Evolutionary conservation across 2,797 vertebrate genomes (phyloP), one percentile per base, ranked within the genome.

Genomic region (Neosilurus hyrtlii): DNA sequence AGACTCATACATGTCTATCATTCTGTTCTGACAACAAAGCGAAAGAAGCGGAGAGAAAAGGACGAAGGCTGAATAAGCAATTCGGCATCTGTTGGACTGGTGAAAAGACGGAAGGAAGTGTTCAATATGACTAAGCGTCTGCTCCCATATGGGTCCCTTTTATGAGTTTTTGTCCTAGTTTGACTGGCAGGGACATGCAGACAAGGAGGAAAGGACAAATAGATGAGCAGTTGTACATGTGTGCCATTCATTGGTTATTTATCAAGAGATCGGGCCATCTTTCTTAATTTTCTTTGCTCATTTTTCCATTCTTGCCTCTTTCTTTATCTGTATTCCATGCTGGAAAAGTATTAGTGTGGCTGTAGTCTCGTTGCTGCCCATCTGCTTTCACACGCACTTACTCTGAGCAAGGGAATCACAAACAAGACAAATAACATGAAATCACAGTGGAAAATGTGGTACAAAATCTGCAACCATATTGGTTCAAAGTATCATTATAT

Each of bases 1-100:
- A 78, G 67, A 78, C 75, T 80, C 73, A 61, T 70, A 85, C 61
- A 87, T 65, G 81, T 83, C 83, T 79, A 59, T 78, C 79, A 77
- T 82, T 65, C 66, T 49, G 54, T 75, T 73, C 75, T 57, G 68
- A 82, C 30, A 56, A 15, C 18, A 56, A 30, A 4, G 2, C 6
- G 10, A 75, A 30, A 2, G 71, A 54, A n/a, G 26, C 1, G 24
- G 2, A 14, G 18, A 30, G 18, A 11, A 35, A 35, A 30, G 30
- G 59, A 81, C 30, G 12, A 84, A 78, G 22, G 57, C 49, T 16
- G 68, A 82, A 65, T 73, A 65, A 37, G 26, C 66, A 30, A 49
- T 81, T 81, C 67, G 70, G 3, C 24, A 20, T 67, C 16, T 52
- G 63, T 35, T 9, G 11, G 10, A 7, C 35, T 22, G 20, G 8